A percentile compares a stretch with the other conserved stretches of the same genome.
Evolutionary conservation across 2,888 invertebrate genomes (phyloP).

Genomic region (Plebejus anna): DNA sequence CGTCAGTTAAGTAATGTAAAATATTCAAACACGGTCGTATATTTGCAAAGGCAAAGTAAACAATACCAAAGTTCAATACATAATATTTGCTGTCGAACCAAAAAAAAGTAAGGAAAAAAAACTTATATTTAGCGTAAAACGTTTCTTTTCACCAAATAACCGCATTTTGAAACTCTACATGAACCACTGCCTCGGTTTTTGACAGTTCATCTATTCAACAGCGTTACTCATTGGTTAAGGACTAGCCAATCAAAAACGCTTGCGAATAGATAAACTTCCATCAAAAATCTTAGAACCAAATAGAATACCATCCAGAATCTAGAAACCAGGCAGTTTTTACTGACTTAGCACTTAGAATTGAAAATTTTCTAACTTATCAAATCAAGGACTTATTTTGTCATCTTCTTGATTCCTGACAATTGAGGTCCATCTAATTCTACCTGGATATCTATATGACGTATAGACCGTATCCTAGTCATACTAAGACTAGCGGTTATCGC

Average conservation of each 20-base stretch:
- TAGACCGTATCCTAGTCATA: background rate
- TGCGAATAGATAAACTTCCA: no score
- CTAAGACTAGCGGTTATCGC: background rate
- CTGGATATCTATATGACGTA: background rate
- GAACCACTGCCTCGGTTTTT: no score
- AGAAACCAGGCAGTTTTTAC: no score
- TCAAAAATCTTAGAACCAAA: no score
- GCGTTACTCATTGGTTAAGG: no score
- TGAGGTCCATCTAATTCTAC: background rate
- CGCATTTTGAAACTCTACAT: background rate
- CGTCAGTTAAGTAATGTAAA: slow-evolving; percentile 6
- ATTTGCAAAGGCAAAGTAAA: slow-evolving; percentile 14
- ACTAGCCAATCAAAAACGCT: no score
- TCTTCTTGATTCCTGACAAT: background rate
- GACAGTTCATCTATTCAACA: background rate
- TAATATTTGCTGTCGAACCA: background rate
- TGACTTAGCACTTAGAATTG: no score
- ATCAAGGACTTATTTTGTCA: background rate
- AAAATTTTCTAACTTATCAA: no score
- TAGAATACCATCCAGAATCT: no score
- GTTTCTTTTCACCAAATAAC: background rate
- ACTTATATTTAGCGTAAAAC: no score
- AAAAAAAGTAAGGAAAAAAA: background rate
- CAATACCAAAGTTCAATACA: background rate
- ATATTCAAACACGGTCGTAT: background rate